Evolutionary conservation across 2,113 vertebrate species (phyloP).

Genomic region (Limnothrissa miodon): DNA sequence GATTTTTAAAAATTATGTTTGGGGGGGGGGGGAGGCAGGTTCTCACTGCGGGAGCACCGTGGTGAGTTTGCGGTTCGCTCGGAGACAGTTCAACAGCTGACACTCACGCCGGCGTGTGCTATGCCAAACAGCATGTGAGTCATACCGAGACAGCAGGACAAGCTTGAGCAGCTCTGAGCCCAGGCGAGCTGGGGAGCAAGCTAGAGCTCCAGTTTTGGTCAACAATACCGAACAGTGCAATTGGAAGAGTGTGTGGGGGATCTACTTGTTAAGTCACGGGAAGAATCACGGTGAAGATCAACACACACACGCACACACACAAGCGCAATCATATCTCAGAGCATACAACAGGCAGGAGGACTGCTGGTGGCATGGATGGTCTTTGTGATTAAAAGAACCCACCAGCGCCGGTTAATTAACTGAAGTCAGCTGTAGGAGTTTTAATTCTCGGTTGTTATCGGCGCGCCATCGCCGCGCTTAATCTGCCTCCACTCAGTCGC

Average conservation of each 20-base stretch:
- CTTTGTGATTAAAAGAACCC: neutral
- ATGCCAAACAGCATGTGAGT: conserved; percentile 17
- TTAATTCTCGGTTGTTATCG: conserved; percentile 11
- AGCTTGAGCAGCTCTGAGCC: neutral
- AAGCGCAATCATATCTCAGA: neutral
- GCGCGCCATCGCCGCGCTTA: neutral
- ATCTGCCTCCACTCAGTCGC: neutral
- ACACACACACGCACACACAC: neutral
- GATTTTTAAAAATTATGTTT: neutral
- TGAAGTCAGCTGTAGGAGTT: conserved; percentile 13
- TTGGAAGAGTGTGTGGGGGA: neutral
- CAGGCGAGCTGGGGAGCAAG: neutral
- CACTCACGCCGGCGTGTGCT: neutral
- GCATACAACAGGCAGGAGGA: neutral
- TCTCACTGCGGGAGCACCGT: neutral
- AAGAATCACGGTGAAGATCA: neutral
- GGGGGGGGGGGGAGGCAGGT: neutral
- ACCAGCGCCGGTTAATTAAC: conserved; percentile 9
- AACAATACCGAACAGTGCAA: neutral
- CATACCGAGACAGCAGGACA: neutral
- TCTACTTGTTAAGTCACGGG: neutral
- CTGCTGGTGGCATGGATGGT: neutral
- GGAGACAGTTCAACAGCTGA: neutral
- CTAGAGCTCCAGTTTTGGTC: neutral
- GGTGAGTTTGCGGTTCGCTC: neutral